Evolutionary conservation across 1,140 invertebrate genomes (phyloP).

Genomic region (Drosophila parabipectinata): DNA sequence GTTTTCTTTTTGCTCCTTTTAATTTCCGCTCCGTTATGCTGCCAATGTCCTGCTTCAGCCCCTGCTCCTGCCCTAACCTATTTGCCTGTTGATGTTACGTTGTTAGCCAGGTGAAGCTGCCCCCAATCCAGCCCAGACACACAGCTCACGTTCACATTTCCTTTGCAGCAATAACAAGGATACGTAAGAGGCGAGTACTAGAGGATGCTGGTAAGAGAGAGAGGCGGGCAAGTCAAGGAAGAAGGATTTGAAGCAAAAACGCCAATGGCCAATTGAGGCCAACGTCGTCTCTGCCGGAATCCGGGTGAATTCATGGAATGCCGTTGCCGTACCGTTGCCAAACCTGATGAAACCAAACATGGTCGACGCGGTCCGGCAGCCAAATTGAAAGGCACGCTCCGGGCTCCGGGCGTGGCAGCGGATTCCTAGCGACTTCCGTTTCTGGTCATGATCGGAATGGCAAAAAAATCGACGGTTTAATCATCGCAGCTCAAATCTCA

Average conservation of each 20-base stretch:
- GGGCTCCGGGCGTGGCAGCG: constrained; percentile 45
- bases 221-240: constrained; percentile 37
- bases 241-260: constrained; percentile 58
- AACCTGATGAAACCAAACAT: constrained; percentile 60
- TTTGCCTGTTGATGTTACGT: constrained; percentile 44
- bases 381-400: constrained; percentile 66
- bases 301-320: constrained; percentile 26
- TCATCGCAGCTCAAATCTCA: not conserved
- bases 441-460: constrained; percentile 29
- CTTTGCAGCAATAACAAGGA: constrained; percentile 70
- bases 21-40: constrained; percentile 69
- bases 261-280: constrained; percentile 65
- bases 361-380: constrained; percentile 17
- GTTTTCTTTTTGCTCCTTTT: constrained; percentile 80
- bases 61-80: constrained; percentile 11
- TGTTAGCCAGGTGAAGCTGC: constrained; percentile 47
- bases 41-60: constrained; percentile 31
- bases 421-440: constrained; percentile 38
- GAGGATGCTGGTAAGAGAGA: not conserved
- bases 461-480: not conserved
- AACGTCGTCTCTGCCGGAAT: constrained; percentile 1
- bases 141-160: constrained; percentile 60
- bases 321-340: constrained; percentile 25
- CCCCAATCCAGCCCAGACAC: constrained; percentile 36
- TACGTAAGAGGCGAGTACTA: not conserved